Evolutionary conservation across 2,113 vertebrate genomes (phyloP).

Genomic region (Phalacrocorax pelagicus): DNA sequence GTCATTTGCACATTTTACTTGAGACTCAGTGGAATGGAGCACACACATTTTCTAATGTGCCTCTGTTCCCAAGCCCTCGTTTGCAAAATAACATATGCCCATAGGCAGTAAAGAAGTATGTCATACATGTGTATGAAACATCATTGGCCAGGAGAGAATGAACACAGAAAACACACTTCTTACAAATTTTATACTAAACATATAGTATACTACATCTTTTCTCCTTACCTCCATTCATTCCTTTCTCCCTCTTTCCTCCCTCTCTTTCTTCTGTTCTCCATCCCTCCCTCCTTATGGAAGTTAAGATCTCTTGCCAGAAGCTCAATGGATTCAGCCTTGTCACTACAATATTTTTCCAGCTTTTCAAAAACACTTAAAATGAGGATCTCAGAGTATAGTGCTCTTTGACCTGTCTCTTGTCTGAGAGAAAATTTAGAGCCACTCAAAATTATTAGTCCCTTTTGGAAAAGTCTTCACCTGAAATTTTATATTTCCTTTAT

Average conservation of each 20-base stretch:
- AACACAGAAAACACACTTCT: neutral
- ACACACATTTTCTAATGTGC: neutral
- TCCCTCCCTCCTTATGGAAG: neutral
- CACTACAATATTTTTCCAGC: neutral
- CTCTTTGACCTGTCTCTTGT: neutral
- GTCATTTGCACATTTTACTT: neutral
- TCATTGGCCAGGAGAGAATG: neutral
- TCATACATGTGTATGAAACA: neutral
- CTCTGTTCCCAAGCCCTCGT: neutral
- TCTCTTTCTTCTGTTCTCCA: neutral
- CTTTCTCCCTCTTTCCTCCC: neutral
- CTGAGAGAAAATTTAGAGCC: neutral
- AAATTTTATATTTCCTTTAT: neutral
- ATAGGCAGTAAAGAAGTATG: neutral
- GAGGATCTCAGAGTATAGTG: neutral
- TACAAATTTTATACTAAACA: neutral
- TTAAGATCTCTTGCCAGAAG: neutral
- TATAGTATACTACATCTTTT: neutral
- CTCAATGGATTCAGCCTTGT: neutral
- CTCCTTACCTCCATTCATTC: neutral
- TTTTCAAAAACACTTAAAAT: neutral
- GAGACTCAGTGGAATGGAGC: neutral
- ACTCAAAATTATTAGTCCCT: neutral
- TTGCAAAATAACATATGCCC: neutral
- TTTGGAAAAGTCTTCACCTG: neutral